Evolutionary conservation across 2,888 invertebrate species (phyloP), one percentile per base, ranked within the genome.

Genomic region (Vesta saturnalis): DNA sequence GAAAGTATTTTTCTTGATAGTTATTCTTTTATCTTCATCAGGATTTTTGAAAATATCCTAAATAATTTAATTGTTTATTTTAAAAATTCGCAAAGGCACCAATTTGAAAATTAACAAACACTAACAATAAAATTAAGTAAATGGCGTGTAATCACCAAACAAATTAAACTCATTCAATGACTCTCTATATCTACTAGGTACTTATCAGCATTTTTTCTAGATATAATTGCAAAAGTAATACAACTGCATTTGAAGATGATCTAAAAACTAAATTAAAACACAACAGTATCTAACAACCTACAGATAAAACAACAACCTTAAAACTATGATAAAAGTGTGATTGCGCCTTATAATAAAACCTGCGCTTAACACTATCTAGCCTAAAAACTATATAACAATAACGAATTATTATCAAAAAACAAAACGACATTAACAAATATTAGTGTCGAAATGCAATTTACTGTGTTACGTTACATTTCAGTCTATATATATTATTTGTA

Each of bases 81-180:
- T 77, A 77, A 72, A 77, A 78, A 76, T 76, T 72, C 69, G 77
- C 77, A 77, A 78, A 78, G 78, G 78, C 78, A 78, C 78, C 77
- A 78, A 78, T 78, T 77, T 77, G 72, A 75, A 77, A 77, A 78
- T 73, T 76, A 77, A 75, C 74, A 74, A 75, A 74, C 39, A 30
- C 73, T 72, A 75, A 73, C 66, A 73, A 74, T 64, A 71, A 70
- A 71, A 67, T 71, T 71, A 73, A 64, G 67, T 69, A 64, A 67
- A 60, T 59, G 35, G 60, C 71, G 52, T n/a, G n/a, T 56, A 67
- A 61, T 61, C 63, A 70, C 60, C 68, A 69, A 58, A 64, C 58
- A 30, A 47, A 23, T 58, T 59, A 70, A 57, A 62, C 56, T 64
- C 59, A 64, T 59, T 55, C 47, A 43, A 58, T 39, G 14, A 64